These are phyloP conservation scores for Acipenser ruthenus DNA, from an alignment of 2,797 vertebrate species.

Conservation along the genomic window DNA sequence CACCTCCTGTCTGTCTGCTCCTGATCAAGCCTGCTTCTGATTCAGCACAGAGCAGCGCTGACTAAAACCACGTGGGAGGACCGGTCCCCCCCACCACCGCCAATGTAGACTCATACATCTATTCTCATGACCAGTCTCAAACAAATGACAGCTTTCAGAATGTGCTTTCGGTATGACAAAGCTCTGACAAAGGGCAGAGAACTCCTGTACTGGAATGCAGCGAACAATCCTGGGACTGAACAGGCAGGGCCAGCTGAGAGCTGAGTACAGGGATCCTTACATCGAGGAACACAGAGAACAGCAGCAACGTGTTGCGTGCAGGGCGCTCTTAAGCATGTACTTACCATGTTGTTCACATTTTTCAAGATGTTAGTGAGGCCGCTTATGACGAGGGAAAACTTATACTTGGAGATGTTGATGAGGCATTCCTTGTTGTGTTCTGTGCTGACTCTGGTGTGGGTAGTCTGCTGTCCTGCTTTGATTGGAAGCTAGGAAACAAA, in stretches of 20 bases:
- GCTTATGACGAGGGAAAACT: constrained; percentile 97
- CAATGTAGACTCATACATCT: constrained; percentile 53
- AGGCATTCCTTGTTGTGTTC: constrained; percentile 99
- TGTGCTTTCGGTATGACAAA: no score
- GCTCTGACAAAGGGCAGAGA: constrained; percentile 28
- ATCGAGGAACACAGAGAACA: no score
- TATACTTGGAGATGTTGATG: constrained; percentile 99
- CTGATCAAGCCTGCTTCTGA: background rate
- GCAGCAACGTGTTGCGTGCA: no score
- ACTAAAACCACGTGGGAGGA: background rate
- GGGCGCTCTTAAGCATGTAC: constrained; percentile 30
- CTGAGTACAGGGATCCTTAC: no score
- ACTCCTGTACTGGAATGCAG: no score
- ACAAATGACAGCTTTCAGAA: no score
- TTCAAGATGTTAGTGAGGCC: constrained; percentile 97
- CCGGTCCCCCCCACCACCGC: background rate
- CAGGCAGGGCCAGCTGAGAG: no score
- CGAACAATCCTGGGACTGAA: no score
- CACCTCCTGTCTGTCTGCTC: no score
- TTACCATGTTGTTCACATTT: constrained; percentile 99
- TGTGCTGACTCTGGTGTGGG: constrained; percentile 96
- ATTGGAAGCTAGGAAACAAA: constrained; percentile 75
- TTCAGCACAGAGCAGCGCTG: background rate
- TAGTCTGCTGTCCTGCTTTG: constrained; percentile 91
- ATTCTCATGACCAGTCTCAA: no score